phyloP scores from a whole-genome alignment of 1,140 invertebrate species.

The Solen grandis region DNA sequence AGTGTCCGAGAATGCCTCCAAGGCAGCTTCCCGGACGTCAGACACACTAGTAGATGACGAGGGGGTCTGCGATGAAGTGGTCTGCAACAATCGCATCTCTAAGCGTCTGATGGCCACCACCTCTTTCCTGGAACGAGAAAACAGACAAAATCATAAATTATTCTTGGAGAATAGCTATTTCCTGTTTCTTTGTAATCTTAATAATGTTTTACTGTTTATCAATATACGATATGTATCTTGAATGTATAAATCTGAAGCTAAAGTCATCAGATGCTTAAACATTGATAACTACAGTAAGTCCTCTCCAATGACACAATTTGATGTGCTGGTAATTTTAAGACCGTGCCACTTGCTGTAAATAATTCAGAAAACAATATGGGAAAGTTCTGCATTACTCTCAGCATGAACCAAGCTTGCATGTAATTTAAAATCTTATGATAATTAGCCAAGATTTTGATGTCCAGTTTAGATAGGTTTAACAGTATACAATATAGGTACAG shows the following conservation, averaged over 20 bases:
- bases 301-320: too few relatives aligned
- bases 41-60: conserved; percentile 7
- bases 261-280: background rate
- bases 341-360: too few relatives aligned
- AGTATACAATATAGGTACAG: background rate
- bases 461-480: too few relatives aligned
- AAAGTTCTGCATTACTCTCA: too few relatives aligned
- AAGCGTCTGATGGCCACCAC: too few relatives aligned
- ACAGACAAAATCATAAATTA: background rate
- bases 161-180: background rate
- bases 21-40: conserved; percentile 4
- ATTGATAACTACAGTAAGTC: too few relatives aligned
- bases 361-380: too few relatives aligned
- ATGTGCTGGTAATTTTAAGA: too few relatives aligned
- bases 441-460: too few relatives aligned
- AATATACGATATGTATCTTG: background rate
- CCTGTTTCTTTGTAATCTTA: background rate
- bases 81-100: background rate
- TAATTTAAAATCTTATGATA: too few relatives aligned
- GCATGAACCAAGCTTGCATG: too few relatives aligned
- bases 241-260: background rate
- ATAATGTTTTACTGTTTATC: background rate
- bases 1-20: conserved; percentile 6
- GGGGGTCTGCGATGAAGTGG: conserved; percentile 13
- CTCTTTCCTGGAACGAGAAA: too few relatives aligned